phyloP scores from a whole-genome alignment of 2,888 invertebrate species.

The Thymelicus sylvestris region DNA sequence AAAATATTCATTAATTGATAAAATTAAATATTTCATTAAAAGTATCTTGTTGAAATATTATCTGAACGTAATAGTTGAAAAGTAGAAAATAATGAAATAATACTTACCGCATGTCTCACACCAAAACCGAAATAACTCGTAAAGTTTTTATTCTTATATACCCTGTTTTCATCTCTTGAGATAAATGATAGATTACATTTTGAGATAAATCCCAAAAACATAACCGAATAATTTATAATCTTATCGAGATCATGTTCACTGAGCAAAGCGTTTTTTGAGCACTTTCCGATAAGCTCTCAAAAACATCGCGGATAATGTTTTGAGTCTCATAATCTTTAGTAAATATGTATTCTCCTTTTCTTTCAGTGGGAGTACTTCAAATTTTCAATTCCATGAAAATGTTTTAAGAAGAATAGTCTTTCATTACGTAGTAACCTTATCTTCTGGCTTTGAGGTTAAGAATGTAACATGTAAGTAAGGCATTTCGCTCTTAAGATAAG shows the following conservation, averaged over 20 bases:
- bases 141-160: conserved; percentile 10
- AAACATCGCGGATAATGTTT: background rate
- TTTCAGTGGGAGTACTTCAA: background rate
- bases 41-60: too few relatives aligned
- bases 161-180: background rate
- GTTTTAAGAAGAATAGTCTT: background rate
- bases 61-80: too few relatives aligned
- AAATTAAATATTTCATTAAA: too few relatives aligned
- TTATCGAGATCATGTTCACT: conserved; percentile 7
- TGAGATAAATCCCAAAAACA: conserved; percentile 11
- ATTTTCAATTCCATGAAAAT: background rate
- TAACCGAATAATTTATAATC: conserved; percentile 17
- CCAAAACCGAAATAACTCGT: background rate
- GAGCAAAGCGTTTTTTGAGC: conserved; percentile 18
- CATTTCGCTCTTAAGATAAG: too few relatives aligned
- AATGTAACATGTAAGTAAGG: too few relatives aligned
- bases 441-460: too few relatives aligned
- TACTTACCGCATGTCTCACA: background rate
- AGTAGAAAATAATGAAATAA: background rate
- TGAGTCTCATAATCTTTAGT: background rate
- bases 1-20: background rate
- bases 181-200: conserved; percentile 25
- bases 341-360: background rate
- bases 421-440: too few relatives aligned
- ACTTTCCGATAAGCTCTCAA: conserved; percentile 8